Conservation (phyloP, 2,113 vertebrate species). For the Pandion haliaetus region DNA sequence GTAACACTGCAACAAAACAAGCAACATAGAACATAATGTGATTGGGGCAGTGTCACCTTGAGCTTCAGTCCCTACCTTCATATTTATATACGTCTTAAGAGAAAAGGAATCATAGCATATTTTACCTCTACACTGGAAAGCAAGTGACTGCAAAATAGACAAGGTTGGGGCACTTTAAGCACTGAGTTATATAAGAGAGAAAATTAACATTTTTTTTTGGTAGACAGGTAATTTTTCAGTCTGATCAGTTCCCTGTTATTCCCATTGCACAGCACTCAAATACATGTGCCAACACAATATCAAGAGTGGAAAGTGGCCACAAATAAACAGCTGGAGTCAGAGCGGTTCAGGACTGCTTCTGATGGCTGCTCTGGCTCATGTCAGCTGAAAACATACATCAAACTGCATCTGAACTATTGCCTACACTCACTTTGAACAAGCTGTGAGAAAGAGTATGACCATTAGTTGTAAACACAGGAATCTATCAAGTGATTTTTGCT, state of each 20-base stretch:
- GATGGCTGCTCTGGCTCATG: neutral
- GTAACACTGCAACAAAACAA: neutral
- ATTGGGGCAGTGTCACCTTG: neutral
- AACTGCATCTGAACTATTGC: neutral
- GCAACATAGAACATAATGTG: neutral
- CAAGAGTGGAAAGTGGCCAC: neutral
- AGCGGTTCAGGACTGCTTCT: neutral
- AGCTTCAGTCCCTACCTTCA: neutral
- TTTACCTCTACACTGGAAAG: neutral
- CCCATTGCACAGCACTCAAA: neutral
- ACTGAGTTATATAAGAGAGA: neutral
- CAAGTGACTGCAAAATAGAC: neutral
- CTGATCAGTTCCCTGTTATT: neutral
- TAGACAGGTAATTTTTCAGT: neutral
- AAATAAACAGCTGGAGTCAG: neutral
- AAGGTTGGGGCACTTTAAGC: neutral
- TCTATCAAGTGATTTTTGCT: slow-evolving; percentile 10
- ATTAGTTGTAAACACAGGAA: slow-evolving; percentile 33
- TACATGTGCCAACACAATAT: neutral
- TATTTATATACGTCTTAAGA: neutral
- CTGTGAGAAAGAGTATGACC: slow-evolving; percentile 6
- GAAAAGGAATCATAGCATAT: neutral
- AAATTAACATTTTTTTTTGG: neutral
- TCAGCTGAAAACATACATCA: neutral
- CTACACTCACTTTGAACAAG: slow-evolving; percentile 7